These are phyloP conservation scores for Prionace glauca DNA, from an alignment of 2,797 vertebrate species.

Conservation along the genomic window DNA sequence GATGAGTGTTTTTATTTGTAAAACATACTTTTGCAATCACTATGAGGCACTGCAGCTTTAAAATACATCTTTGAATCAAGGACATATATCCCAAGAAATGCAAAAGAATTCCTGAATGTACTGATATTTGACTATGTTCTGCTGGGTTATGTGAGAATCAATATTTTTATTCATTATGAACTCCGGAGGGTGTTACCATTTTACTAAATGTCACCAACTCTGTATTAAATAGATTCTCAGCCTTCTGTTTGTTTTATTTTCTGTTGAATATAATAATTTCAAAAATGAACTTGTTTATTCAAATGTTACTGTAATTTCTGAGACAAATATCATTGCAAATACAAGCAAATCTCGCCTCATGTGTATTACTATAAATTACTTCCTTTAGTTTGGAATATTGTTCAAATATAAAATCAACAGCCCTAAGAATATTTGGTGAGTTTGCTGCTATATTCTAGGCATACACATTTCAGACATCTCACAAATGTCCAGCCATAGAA, in stretches of 20 bases:
- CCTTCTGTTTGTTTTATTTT: not conserved
- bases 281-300: too few relatives aligned
- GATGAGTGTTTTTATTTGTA: not conserved
- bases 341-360: too few relatives aligned
- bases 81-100: not conserved
- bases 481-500: too few relatives aligned
- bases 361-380: too few relatives aligned
- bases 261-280: not conserved
- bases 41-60: too few relatives aligned
- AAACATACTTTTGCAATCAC: not conserved
- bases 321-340: too few relatives aligned
- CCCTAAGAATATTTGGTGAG: too few relatives aligned
- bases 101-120: not conserved
- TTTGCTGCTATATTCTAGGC: too few relatives aligned
- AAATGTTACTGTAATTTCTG: too few relatives aligned
- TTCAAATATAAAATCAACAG: too few relatives aligned
- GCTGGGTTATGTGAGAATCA: not conserved
- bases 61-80: not conserved
- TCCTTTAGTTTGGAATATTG: too few relatives aligned
- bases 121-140: not conserved
- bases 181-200: not conserved
- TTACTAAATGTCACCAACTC: not conserved
- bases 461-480: too few relatives aligned
- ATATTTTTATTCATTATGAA: not conserved
- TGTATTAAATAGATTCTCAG: not conserved